Conservation (phyloP, 37 sponge, comb jelly and placozoan species). For the Halisarca cf. caerulea region DNA sequence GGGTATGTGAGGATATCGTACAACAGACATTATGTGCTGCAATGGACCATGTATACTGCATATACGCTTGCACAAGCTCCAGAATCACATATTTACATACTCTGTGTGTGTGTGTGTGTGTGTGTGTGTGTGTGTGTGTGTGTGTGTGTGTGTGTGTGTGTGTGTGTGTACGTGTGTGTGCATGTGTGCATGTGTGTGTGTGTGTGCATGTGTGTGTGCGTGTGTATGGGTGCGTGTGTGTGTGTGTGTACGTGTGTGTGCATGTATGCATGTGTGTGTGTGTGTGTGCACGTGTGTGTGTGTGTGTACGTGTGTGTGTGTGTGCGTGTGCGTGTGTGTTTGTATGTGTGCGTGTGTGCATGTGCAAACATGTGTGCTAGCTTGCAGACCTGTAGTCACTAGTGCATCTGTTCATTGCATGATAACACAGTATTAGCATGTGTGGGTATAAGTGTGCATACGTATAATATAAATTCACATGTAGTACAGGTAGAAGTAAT, state of each 20-base stretch:
- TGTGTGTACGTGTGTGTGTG: not conserved
- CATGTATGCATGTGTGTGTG: not conserved
- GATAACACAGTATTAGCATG: too few relatives aligned
- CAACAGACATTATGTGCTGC: not conserved
- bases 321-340: not conserved
- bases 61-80: not conserved
- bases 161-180: slow-evolving; percentile 9
- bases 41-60: too few relatives aligned
- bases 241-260: slow-evolving; percentile 13
- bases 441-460: too few relatives aligned
- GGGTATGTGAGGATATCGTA: not conserved
- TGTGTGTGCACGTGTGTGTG: not conserved
- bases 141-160: slow-evolving; percentile 16
- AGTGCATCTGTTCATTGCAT: too few relatives aligned
- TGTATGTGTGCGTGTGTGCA: not conserved
- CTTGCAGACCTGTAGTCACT: too few relatives aligned
- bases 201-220: not conserved
- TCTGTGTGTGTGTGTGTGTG: slow-evolving; percentile 10
- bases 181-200: not conserved
- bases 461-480: too few relatives aligned
- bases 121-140: slow-evolving; percentile 23
- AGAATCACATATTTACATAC: not conserved
- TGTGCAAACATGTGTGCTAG: too few relatives aligned
- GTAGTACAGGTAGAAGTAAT: too few relatives aligned
- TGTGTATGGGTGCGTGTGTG: not conserved